Percentiles rank a stretch among this genome's conserved stretches.
phyloP scores from a whole-genome alignment of 2,888 invertebrate species.

The Zygothrica quintamaculata region DNA sequence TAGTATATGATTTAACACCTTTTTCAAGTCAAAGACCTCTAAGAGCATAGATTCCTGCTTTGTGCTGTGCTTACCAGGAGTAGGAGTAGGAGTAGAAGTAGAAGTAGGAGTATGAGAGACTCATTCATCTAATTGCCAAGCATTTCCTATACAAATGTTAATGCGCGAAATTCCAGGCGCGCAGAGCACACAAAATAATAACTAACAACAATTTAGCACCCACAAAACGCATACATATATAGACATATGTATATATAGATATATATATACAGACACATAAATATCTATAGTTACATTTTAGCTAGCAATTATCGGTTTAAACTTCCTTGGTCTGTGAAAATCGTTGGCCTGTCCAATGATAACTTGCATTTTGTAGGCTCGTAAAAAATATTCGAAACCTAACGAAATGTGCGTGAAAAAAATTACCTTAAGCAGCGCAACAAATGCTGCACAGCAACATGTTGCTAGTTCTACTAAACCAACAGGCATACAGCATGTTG shows the following conservation, averaged over 20 bases:
- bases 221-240: constrained; percentile 41
- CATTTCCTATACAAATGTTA: constrained; percentile 63
- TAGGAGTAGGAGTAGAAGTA: too few relatives aligned
- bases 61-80: constrained; percentile 4
- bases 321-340: constrained; percentile 13
- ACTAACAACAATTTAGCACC: constrained; percentile 56
- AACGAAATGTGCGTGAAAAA: constrained; percentile 16
- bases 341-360: constrained; percentile 8
- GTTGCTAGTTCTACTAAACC: constrained; percentile 22
- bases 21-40: constrained; percentile 49
- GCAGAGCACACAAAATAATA: constrained; percentile 25
- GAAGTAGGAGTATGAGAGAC: too few relatives aligned
- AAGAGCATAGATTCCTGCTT: constrained; percentile 6
- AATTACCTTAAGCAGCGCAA: neutral
- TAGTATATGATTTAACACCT: constrained; percentile 61
- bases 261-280: constrained; percentile 8
- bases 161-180: constrained; percentile 70
- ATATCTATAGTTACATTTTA: constrained; percentile 39
- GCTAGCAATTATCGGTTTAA: constrained; percentile 55
- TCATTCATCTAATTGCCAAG: constrained; percentile 26
- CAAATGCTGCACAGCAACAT: constrained; percentile 53
- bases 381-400: constrained; percentile 41
- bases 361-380: constrained; percentile 12
- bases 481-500: constrained; percentile 2
- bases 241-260: constrained; percentile 7